Conservation (phyloP, 2,797 vertebrate species). For the Typhlichthys eigenmanni region DNA sequence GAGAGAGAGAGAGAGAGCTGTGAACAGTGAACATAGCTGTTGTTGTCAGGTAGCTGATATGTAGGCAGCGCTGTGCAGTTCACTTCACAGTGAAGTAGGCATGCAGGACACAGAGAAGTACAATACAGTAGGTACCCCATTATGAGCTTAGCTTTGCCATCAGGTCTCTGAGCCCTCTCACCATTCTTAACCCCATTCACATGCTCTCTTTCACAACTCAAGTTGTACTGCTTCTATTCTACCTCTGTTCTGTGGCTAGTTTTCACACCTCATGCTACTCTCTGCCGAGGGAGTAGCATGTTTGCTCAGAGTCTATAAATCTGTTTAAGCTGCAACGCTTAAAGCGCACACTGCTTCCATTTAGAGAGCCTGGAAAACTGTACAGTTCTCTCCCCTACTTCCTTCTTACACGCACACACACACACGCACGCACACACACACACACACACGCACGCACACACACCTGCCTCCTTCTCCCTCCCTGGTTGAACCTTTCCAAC, state of each 20-base stretch:
- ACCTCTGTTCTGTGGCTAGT: conserved; percentile 3
- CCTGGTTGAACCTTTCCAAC: conserved; percentile 65
- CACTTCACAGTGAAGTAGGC: conserved; percentile 64
- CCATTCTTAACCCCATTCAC: not conserved
- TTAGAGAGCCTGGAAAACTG: conserved; percentile 1
- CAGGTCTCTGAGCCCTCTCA: conserved; percentile 4
- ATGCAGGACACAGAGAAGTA: conserved; percentile 67
- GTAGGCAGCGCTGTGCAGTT: conserved; percentile 57
- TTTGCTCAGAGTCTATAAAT: no score
- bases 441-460: conserved; percentile 26
- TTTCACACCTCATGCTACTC: conserved; percentile 12
- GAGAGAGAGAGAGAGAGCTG: no score
- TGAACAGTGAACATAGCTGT: conserved; percentile 10
- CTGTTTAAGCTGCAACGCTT: not conserved
- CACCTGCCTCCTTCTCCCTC: conserved; percentile 46
- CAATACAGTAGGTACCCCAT: no score
- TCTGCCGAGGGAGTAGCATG: not conserved
- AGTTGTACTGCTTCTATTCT: conserved; percentile 10
- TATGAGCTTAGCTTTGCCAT: conserved; percentile 50
- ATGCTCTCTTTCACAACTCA: not conserved
- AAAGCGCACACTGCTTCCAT: conserved; percentile 1
- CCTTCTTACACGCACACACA: conserved; percentile 14
- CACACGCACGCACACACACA: not conserved
- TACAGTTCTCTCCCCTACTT: conserved; percentile 4
- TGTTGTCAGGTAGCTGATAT: conserved; percentile 28